These are phyloP conservation scores for Limosa lapponica DNA, from an alignment of 2,797 vertebrate genomes.

Conservation along the genomic window DNA sequence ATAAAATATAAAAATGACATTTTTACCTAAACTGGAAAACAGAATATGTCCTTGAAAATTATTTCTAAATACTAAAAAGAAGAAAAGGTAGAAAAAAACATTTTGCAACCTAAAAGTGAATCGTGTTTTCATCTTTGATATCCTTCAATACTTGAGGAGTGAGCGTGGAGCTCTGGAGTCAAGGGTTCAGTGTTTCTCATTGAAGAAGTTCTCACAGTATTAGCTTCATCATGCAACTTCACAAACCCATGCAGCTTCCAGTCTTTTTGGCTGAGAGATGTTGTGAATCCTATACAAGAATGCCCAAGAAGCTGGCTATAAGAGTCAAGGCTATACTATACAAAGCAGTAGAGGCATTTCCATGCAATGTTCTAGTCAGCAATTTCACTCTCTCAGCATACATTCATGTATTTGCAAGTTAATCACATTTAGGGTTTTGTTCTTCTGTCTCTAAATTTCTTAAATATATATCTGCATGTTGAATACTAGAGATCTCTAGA, in stretches of 20 bases:
- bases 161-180: neutral
- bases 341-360: neutral
- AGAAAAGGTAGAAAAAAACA: neutral
- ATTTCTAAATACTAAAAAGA: neutral
- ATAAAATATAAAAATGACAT: neutral
- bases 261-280: neutral
- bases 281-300: neutral
- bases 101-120: neutral
- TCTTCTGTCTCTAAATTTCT: neutral
- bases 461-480: neutral
- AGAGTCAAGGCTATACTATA: neutral
- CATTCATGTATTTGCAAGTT: neutral
- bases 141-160: neutral
- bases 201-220: neutral
- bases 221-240: neutral
- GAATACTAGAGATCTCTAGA: neutral
- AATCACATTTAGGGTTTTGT: neutral
- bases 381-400: neutral
- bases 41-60: neutral
- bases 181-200: neutral
- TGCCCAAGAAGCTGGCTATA: neutral
- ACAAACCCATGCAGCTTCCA: neutral
- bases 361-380: neutral
- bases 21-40: neutral
- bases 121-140: neutral